Conservation (phyloP, 2,888 invertebrate genomes). For the Lampropteryx suffumata region DNA sequence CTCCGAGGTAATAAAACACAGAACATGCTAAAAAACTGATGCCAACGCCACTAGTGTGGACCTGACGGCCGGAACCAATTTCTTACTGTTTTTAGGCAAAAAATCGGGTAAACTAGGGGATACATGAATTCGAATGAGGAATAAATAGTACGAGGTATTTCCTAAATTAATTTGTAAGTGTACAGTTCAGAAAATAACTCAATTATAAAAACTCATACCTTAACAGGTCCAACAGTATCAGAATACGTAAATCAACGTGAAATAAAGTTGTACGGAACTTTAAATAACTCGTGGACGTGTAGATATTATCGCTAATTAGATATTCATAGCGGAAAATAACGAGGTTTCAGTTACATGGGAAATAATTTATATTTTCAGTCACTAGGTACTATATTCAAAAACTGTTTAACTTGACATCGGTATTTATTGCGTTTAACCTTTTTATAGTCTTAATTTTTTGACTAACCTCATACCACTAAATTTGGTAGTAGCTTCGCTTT, state of each 20-base stretch:
- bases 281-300: constrained; percentile 31
- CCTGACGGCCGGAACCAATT: constrained; percentile 35
- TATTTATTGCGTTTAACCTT: background rate
- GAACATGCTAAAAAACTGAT: constrained; percentile 53
- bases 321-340: constrained; percentile 31
- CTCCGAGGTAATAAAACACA: constrained; percentile 58
- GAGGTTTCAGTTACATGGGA: constrained; percentile 22
- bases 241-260: constrained; percentile 28
- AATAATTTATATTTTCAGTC: constrained; percentile 16
- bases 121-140: background rate
- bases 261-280: constrained; percentile 26
- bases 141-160: background rate
- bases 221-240: constrained; percentile 2
- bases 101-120: background rate
- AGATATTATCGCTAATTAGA: constrained; percentile 33
- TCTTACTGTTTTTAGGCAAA: constrained; percentile 15
- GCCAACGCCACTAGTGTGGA: constrained; percentile 23
- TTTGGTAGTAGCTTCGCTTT: too few relatives aligned
- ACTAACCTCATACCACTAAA: too few relatives aligned
- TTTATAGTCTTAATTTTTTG: too few relatives aligned
- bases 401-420: constrained; percentile 10
- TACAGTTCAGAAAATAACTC: background rate
- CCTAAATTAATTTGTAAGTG: background rate
- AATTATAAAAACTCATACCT: too few relatives aligned
- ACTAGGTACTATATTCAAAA: constrained; percentile 7